Evolutionary conservation across 2,888 invertebrate species (phyloP).

Genomic region (Dynastes maya): DNA sequence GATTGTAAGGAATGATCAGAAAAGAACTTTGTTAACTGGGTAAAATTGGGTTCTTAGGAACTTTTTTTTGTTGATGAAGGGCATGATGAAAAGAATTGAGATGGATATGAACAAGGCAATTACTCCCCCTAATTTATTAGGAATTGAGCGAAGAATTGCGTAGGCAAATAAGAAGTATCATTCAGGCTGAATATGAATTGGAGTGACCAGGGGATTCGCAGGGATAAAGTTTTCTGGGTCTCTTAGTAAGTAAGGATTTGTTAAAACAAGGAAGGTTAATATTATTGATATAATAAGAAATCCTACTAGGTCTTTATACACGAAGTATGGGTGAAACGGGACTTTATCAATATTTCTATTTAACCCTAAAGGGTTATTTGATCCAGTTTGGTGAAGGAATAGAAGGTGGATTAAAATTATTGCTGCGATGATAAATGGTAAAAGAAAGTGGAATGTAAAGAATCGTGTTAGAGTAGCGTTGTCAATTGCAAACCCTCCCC

Average conservation of each 20-base stretch:
- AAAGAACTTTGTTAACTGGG: constrained; percentile 75
- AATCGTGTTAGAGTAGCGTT: constrained; percentile 85
- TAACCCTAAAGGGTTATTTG: constrained; percentile 78
- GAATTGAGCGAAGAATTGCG: constrained; percentile 85
- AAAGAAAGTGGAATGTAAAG: constrained; percentile 82
- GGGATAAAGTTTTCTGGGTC: constrained; percentile 85
- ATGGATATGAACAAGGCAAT: constrained; percentile 77
- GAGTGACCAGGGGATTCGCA: constrained; percentile 80
- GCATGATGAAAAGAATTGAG: constrained; percentile 76
- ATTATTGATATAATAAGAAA: constrained; percentile 74
- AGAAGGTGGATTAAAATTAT: constrained; percentile 77
- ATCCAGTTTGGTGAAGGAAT: constrained; percentile 80
- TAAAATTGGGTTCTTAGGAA: constrained; percentile 77
- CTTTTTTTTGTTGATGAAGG: constrained; percentile 73
- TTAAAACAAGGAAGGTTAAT: constrained; percentile 73
- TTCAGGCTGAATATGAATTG: constrained; percentile 86
- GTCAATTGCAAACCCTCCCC: constrained; percentile 84
- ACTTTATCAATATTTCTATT: constrained; percentile 80
- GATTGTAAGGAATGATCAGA: constrained; percentile 74
- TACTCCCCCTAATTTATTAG: constrained; percentile 86
- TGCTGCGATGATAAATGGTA: constrained; percentile 79
- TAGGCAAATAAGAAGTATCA: constrained; percentile 90
- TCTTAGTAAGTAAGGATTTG: constrained; percentile 75
- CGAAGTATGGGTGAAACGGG: constrained; percentile 78
- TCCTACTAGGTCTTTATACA: constrained; percentile 76